Evolutionary conservation across 1,140 invertebrate species (phyloP).

Genomic region (Bilobella aurantiaca): DNA sequence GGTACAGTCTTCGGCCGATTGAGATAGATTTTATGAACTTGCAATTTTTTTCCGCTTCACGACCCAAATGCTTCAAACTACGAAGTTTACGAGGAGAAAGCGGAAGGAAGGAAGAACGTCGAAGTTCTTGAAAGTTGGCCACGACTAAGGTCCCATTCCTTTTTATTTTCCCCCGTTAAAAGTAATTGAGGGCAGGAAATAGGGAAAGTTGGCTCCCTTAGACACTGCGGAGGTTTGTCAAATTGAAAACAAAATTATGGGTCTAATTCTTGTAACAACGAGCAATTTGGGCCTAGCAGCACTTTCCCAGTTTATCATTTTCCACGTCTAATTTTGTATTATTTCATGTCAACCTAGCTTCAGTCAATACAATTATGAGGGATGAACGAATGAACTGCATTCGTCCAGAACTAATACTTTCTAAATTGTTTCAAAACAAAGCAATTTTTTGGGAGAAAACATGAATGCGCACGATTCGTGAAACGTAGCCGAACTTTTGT

Average conservation of each 20-base stretch:
- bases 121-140: neutral
- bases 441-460: too few species aligned
- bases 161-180: neutral
- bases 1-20: too few species aligned
- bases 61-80: neutral
- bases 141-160: neutral
- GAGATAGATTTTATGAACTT: neutral
- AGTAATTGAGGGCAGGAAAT: neutral
- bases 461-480: too few species aligned
- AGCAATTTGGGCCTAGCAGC: neutral
- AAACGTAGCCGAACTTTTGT: too few species aligned
- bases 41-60: neutral
- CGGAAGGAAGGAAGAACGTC: neutral
- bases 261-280: neutral
- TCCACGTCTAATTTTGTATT: too few species aligned
- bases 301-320: too few species aligned
- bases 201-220: neutral
- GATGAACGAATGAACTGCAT: too few species aligned
- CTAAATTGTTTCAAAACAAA: too few species aligned
- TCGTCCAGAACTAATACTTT: too few species aligned
- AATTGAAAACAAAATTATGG: neutral
- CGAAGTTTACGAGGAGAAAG: neutral
- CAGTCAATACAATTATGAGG: too few species aligned
- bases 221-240: neutral
- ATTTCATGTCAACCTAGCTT: too few species aligned